Conservation (phyloP, 2,888 invertebrate species). For the Beris chalybata region DNA sequence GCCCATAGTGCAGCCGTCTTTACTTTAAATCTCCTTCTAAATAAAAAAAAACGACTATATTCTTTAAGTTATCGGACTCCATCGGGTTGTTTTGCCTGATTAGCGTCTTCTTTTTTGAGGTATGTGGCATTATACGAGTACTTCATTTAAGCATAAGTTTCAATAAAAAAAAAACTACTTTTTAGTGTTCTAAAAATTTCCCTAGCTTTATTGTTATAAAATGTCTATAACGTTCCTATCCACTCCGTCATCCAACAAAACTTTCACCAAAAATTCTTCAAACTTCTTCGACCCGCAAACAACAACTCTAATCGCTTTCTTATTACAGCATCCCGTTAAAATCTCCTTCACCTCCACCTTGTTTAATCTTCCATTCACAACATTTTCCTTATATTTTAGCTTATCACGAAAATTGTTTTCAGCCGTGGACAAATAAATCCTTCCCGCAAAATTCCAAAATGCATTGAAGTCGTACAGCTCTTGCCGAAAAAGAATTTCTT, state of each 20-base stretch:
- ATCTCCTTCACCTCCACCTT: constrained; percentile 31
- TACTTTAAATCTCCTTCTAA: too few relatives aligned
- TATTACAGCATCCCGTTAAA: constrained; percentile 7
- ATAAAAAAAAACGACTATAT: too few relatives aligned
- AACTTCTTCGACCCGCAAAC: constrained; percentile 45
- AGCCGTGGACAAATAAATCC: constrained; percentile 61
- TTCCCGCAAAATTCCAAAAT: constrained; percentile 76
- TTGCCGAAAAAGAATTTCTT: constrained; percentile 65
- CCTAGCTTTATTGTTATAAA: neutral
- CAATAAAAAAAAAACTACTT: too few relatives aligned
- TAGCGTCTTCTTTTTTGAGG: too few relatives aligned
- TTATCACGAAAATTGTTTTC: constrained; percentile 43
- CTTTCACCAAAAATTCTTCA: constrained; percentile 41
- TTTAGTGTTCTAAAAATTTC: too few relatives aligned
- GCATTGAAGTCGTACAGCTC: constrained; percentile 62
- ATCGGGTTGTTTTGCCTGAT: too few relatives aligned
- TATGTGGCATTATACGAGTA: too few relatives aligned
- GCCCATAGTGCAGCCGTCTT: too few relatives aligned
- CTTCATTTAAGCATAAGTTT: too few relatives aligned
- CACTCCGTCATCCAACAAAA: constrained; percentile 45
- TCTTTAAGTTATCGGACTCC: too few relatives aligned
- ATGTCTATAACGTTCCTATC: constrained; percentile 26
- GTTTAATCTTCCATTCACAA: constrained; percentile 36
- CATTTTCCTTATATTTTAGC: constrained; percentile 48
- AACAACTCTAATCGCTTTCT: constrained; percentile 35